Conservation (phyloP, 2,113 vertebrate genomes). For the Lepidothrix coronata region DNA sequence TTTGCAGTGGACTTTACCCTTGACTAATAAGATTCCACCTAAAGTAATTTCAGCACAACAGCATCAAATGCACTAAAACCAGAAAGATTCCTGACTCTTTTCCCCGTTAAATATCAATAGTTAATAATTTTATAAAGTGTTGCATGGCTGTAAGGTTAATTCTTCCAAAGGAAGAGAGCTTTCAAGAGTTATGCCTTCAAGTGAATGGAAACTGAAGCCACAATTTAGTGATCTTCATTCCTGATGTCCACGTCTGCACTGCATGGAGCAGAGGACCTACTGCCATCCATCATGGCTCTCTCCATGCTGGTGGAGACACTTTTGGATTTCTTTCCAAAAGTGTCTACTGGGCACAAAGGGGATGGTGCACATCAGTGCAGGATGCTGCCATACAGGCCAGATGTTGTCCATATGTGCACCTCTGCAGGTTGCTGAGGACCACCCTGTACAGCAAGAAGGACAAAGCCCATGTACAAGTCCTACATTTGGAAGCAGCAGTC, state of each 20-base stretch:
- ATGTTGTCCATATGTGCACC: neutral
- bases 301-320: neutral
- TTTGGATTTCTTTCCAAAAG: neutral
- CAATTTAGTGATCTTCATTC: neutral
- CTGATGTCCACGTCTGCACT: no score
- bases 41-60: neutral
- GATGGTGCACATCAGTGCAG: neutral
- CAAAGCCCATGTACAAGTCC: neutral
- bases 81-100: neutral
- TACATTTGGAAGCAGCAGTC: neutral
- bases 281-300: neutral
- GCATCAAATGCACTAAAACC: neutral
- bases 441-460: neutral
- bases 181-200: neutral
- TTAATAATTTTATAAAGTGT: neutral
- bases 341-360: neutral
- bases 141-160: neutral
- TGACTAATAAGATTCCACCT: neutral
- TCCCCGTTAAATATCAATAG: neutral
- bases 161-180: neutral
- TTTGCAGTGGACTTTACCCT: neutral
- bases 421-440: neutral
- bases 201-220: neutral
- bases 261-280: neutral
- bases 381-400: neutral